Evolutionary conservation across 2,888 invertebrate species (phyloP), one percentile per base, ranked within the genome.

Genomic region (Trilocha varians): DNA sequence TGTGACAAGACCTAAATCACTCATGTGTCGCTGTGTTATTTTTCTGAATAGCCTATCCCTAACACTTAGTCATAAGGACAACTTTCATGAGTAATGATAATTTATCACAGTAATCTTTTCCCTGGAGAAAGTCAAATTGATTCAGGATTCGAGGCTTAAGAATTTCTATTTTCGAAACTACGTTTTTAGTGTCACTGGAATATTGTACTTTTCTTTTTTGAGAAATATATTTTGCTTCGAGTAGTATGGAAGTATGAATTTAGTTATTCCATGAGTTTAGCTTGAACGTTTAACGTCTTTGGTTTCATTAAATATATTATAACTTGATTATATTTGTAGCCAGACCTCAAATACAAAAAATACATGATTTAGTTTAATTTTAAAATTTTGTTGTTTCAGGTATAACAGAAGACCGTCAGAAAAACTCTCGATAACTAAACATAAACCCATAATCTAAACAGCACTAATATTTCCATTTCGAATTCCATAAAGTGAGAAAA

Each of bases 81-180:
- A 44, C 45, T 46, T 46, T 40, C 17, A 40, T 42, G 42, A 40
- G 32, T 38, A 43, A 47, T 47, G 47, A 49, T 52, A 49, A 59
- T 67, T 61, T 62, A 59, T 65, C 59, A 63, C 53, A 49, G 47
- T 62, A 64, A 64, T 65, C 63, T 56, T 45, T 47, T 46, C 50
- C 48, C 50, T 52, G 52, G 54, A 50, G 52, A 55, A 57, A 64
- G 55, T 57, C 53, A 56, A 63, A 63, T 63, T 65, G 61, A 64
- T 62, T 63, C 55, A 48, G 50, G 57, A 52, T 55, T 53, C 47
- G 43, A 34, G 49, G 52, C 54, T 55, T 53, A 49, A 46, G 41
- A 48, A 49, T 53, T 55, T 33, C 32, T 34, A 15, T 18, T 42
- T 36, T 43, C 33, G n/a, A 3, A 36, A 8, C 18, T 16, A 14